Evolutionary conservation across 2,797 vertebrate genomes (phyloP).

Genomic region (Pseudochirops cupreus): DNA sequence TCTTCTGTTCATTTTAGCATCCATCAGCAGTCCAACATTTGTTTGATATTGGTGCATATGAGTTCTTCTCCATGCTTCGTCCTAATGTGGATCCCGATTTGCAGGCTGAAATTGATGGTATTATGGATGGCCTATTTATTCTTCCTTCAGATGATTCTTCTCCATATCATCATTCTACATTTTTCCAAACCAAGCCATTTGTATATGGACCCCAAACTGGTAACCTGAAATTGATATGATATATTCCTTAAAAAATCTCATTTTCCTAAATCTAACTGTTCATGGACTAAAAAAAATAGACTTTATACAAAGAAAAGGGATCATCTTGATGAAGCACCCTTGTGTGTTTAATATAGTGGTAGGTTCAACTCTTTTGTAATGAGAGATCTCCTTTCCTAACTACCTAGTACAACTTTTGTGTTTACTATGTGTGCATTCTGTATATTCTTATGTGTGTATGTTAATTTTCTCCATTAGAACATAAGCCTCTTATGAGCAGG

Average conservation of each 20-base stretch:
- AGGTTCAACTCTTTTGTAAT: background rate
- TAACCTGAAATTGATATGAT: conserved; percentile 77
- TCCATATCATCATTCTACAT: conserved; percentile 73
- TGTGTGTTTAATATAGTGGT: background rate
- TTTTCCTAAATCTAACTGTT: conserved; percentile 3
- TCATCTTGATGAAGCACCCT: background rate
- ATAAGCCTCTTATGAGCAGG: background rate
- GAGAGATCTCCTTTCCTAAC: background rate
- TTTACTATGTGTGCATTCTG: background rate
- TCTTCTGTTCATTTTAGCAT: conserved; percentile 85
- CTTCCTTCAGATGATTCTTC: conserved; percentile 89
- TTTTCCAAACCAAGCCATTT: conserved; percentile 79
- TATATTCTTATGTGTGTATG: background rate
- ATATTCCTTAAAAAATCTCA: background rate
- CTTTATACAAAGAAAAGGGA: background rate
- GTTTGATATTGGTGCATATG: conserved; percentile 93
- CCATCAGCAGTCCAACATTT: conserved; percentile 92
- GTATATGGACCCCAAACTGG: conserved; percentile 83
- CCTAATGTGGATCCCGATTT: conserved; percentile 91
- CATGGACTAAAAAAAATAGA: conserved; percentile 34
- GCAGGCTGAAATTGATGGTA: conserved; percentile 91
- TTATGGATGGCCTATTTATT: conserved; percentile 94
- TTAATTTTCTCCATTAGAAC: background rate
- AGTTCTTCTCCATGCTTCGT: conserved; percentile 95
- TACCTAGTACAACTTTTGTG: background rate